Evolutionary conservation across 37 sponge, comb jelly and placozoan species (phyloP).

Genomic region (Axinella damicornis): DNA sequence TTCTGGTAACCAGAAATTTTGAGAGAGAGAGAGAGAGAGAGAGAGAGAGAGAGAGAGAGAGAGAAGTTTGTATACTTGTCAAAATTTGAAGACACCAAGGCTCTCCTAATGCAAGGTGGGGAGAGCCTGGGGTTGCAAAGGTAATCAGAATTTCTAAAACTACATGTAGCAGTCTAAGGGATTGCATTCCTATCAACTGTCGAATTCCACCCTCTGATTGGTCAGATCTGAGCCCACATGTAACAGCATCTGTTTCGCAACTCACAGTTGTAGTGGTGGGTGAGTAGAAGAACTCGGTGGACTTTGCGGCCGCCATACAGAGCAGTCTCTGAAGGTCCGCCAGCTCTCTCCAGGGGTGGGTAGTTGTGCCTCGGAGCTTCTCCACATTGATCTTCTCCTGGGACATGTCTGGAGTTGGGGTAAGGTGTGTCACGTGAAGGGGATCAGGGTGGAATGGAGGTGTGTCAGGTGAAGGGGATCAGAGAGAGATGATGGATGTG

Average conservation of each 20-base stretch:
- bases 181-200: no score
- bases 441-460: background rate
- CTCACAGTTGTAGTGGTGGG: no score
- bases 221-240: no score
- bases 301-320: conserved; percentile 33
- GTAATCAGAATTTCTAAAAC: no score
- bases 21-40: background rate
- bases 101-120: no score
- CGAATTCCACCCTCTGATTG: no score
- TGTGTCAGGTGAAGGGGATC: background rate
- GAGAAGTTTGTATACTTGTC: no score
- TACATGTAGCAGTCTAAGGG: no score
- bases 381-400: background rate
- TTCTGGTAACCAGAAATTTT: background rate
- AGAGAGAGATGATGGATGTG: background rate
- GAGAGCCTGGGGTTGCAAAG: no score
- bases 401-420: background rate
- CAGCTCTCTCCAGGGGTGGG: conserved; percentile 23
- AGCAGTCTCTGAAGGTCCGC: conserved; percentile 53
- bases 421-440: background rate
- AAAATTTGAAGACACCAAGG: no score
- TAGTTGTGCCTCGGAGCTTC: conserved; percentile 2
- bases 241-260: no score
- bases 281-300: conserved; percentile 11
- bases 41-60: background rate